Percentiles rank a stretch among this genome's conserved stretches.
phyloP scores from a whole-genome alignment of 2,888 invertebrate genomes.

The Limulus polyphemus region DNA sequence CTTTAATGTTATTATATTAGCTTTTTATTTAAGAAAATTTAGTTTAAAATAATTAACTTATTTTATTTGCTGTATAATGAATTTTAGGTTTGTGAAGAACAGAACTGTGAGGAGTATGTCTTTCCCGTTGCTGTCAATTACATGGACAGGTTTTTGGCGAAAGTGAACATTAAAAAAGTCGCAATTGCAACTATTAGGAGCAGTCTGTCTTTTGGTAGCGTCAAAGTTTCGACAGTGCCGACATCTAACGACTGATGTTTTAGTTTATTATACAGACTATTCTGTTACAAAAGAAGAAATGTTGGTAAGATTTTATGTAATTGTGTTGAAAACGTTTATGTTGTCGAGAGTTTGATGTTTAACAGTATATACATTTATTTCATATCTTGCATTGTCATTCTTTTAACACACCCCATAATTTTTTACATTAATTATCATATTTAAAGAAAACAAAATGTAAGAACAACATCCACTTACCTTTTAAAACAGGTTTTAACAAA shows the following conservation, averaged over 20 bases:
- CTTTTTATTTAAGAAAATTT: background rate
- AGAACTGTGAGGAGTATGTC: slow-evolving; percentile 82
- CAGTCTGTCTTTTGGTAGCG: slow-evolving; percentile 79
- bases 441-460: too few species aligned
- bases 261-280: slow-evolving; percentile 86
- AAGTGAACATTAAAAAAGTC: slow-evolving; percentile 64
- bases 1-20: background rate
- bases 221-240: slow-evolving; percentile 82
- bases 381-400: too few species aligned
- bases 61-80: background rate
- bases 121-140: slow-evolving; percentile 84
- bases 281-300: slow-evolving; percentile 74
- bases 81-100: slow-evolving; percentile 80
- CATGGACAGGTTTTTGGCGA: slow-evolving; percentile 82
- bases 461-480: too few species aligned
- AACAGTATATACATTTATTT: too few species aligned
- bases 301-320: slow-evolving; percentile 55
- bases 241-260: slow-evolving; percentile 52
- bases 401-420: too few species aligned
- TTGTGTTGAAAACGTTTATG: background rate
- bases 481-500: too few species aligned
- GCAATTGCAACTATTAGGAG: slow-evolving; percentile 80
- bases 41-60: too few species aligned
- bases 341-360: background rate
- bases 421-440: too few species aligned